A percentile compares a stretch with the other conserved stretches of the same genome.
Evolutionary conservation across 2,888 invertebrate genomes (phyloP).

Genomic region (Danaus chrysippus): DNA sequence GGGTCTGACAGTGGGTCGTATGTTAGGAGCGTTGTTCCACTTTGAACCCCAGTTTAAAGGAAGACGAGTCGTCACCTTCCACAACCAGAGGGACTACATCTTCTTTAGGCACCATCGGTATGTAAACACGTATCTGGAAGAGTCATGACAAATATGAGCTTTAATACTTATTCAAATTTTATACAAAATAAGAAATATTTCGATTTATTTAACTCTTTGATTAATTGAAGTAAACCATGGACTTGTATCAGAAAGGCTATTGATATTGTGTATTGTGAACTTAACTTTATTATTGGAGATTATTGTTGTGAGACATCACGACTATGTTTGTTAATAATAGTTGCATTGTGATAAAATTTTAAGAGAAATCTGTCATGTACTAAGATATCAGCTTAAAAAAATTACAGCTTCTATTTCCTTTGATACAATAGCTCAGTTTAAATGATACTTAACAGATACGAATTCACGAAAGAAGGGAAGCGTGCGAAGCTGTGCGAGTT

Average conservation of each 20-base stretch:
- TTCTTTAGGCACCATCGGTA: conserved; percentile 98
- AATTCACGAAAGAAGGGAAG: conserved; percentile 89
- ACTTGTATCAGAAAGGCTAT: no score
- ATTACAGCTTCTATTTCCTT: neutral
- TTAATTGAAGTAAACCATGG: no score
- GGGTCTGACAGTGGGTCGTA: conserved; percentile 93
- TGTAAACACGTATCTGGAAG: conserved; percentile 17
- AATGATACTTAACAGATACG: conserved; percentile 82
- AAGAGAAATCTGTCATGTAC: no score
- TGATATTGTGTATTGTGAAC: no score
- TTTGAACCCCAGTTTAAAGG: conserved; percentile 97
- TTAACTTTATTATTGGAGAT: no score
- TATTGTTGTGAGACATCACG: no score
- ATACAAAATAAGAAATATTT: no score
- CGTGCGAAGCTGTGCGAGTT: conserved; percentile 90
- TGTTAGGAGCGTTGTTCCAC: conserved; percentile 96
- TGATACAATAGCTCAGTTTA: neutral
- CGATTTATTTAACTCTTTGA: no score
- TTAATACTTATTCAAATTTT: no score
- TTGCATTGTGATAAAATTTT: no score
- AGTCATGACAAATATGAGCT: neutral
- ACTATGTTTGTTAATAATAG: no score
- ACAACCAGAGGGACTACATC: conserved; percentile 99
- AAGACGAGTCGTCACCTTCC: conserved; percentile 96
- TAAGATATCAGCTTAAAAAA: no score